Conservation (phyloP, 2,113 vertebrate genomes). For the Seriola aureovittata region DNA sequence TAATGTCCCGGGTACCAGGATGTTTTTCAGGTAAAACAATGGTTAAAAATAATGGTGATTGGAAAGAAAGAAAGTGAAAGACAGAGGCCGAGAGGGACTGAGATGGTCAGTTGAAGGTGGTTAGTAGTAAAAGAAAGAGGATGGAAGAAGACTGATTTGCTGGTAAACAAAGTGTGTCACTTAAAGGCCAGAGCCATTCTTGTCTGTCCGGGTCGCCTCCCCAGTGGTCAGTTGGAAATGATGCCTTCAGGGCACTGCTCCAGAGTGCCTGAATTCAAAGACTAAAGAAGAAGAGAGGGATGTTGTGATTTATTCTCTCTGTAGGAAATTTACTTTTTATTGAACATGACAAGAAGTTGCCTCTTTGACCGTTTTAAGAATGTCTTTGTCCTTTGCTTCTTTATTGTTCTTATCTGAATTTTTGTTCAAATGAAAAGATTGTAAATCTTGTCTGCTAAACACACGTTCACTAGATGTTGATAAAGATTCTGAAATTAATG, state of each 20-base stretch:
- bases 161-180: constrained; percentile 16
- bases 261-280: constrained; percentile 17
- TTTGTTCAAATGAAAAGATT: neutral
- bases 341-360: neutral
- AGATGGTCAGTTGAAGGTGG: neutral
- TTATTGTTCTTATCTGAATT: neutral
- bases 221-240: constrained; percentile 33
- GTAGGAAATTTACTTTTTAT: neutral
- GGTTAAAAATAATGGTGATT: neutral
- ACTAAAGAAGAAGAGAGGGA: neutral
- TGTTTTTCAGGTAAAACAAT: constrained; percentile 15
- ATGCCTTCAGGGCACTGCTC: constrained; percentile 32
- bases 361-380: neutral
- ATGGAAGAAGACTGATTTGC: constrained; percentile 1
- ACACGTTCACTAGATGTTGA: neutral
- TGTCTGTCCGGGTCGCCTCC: constrained; percentile 15
- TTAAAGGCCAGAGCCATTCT: constrained; percentile 25
- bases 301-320: neutral
- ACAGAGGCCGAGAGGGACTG: neutral
- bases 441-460: neutral
- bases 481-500: neutral
- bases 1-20: neutral
- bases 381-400: neutral
- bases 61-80: neutral
- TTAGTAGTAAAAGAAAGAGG: neutral